Evolutionary conservation across 2,113 vertebrate genomes (phyloP).

Genomic region (Dipodomys ordii): DNA sequence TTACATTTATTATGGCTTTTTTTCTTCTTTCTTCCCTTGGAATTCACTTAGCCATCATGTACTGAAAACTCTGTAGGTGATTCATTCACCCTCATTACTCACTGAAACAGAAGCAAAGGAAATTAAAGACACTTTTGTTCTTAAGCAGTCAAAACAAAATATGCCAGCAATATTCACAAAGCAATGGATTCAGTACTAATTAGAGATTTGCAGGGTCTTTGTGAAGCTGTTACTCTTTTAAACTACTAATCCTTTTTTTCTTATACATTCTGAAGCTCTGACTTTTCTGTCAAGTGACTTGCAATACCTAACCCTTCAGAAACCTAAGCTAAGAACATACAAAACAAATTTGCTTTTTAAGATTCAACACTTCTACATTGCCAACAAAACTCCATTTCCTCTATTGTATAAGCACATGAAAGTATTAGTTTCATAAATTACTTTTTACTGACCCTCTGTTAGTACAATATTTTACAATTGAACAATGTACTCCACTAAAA

Average conservation of each 20-base stretch:
- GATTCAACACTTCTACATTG: background rate
- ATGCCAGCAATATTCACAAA: slow-evolving; percentile 62
- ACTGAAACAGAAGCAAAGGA: slow-evolving; percentile 39
- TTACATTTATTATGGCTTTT: background rate
- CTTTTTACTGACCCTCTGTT: slow-evolving; percentile 39
- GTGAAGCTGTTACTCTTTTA: slow-evolving; percentile 45
- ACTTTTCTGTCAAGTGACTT: slow-evolving; percentile 21
- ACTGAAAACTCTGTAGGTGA: background rate
- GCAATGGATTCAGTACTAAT: slow-evolving; percentile 52
- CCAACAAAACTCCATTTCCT: slow-evolving; percentile 14
- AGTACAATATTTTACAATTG: slow-evolving; percentile 33
- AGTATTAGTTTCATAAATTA: slow-evolving; percentile 46
- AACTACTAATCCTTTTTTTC: slow-evolving; percentile 26
- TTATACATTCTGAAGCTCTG: background rate
- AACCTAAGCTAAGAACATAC: background rate
- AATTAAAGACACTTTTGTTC: slow-evolving; percentile 61
- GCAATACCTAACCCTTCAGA: background rate
- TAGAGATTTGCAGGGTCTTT: slow-evolving; percentile 59
- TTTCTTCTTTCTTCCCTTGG: background rate
- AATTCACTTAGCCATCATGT: slow-evolving; percentile 9
- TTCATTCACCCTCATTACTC: slow-evolving; percentile 56
- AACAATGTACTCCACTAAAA: background rate
- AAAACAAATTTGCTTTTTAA: background rate
- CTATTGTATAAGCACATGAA: slow-evolving; percentile 12
- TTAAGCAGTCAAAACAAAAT: slow-evolving; percentile 68